A percentile compares a stretch with the other conserved stretches of the same genome.
These are phyloP conservation scores for Scaptomyza montana DNA, from an alignment of 1,140 invertebrate genomes.

Conservation along the genomic window DNA sequence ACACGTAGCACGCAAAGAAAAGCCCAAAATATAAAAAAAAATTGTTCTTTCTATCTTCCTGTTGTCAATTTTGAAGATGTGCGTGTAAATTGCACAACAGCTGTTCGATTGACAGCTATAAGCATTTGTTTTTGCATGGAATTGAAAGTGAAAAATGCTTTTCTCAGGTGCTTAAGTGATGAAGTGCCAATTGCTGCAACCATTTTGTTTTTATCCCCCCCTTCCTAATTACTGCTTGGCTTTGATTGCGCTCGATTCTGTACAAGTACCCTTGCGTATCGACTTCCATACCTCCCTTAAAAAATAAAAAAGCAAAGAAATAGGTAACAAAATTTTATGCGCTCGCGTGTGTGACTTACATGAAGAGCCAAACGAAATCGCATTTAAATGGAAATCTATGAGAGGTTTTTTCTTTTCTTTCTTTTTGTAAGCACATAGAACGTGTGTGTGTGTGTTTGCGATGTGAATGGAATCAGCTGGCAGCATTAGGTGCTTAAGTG, in stretches of 20 bases:
- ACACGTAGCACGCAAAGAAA: constrained; percentile 51
- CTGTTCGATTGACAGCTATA: constrained; percentile 70
- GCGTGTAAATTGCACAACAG: constrained; percentile 80
- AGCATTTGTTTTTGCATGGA: constrained; percentile 32
- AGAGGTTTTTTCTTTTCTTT: not conserved
- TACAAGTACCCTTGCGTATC: constrained; percentile 33
- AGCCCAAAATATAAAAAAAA: constrained; percentile 2
- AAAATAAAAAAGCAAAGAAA: constrained; percentile 22
- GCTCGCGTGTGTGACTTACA: constrained; percentile 63
- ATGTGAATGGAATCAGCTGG: constrained; percentile 45
- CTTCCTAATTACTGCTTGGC: constrained; percentile 33
- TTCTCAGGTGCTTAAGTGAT: constrained; percentile 79
- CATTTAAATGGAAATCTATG: constrained; percentile 56
- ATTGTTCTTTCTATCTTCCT: constrained; percentile 44
- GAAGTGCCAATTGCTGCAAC: constrained; percentile 71
- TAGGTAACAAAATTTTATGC: constrained; percentile 78
- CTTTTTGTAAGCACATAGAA: not conserved
- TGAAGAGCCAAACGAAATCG: constrained; percentile 23
- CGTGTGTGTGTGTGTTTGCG: constrained; percentile 2
- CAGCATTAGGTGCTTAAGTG: constrained; percentile 33
- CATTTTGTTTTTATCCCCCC: not conserved
- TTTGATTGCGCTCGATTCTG: constrained; percentile 61
- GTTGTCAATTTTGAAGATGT: constrained; percentile 74
- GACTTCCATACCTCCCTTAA: constrained; percentile 45
- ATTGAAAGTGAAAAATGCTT: constrained; percentile 82